Conservation (phyloP, 2,113 vertebrate genomes). For the Oreochromis aureus region DNA sequence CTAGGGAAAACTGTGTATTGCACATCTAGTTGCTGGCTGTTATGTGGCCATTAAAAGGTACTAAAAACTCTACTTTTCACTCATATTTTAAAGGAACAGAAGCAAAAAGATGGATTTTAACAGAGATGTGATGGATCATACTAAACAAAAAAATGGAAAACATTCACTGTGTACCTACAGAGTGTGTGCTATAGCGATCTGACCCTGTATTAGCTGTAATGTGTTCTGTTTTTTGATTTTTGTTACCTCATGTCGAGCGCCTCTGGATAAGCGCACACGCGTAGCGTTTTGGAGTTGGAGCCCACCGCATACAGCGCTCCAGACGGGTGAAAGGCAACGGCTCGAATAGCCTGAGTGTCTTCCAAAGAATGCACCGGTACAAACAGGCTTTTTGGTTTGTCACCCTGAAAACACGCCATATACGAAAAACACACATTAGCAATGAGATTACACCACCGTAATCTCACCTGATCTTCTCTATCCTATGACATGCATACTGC, state of each 20-base stretch:
- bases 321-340: conserved; percentile 94
- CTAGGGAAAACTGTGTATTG: not conserved
- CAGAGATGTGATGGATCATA: not conserved
- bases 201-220: not conserved
- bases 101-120: not conserved
- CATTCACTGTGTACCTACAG: not conserved
- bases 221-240: not conserved
- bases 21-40: not conserved
- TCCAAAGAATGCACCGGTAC: conserved; percentile 87
- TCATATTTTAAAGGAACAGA: not conserved
- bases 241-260: conserved; percentile 82
- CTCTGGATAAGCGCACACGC: conserved; percentile 95
- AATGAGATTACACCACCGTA: not conserved
- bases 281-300: conserved; percentile 95
- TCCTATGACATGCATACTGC: not conserved
- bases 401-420: conserved; percentile 64
- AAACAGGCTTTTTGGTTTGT: conserved; percentile 84
- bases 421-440: not conserved
- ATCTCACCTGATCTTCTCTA: not conserved
- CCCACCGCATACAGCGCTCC: conserved; percentile 91
- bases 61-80: not conserved
- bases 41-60: not conserved
- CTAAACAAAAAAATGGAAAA: not conserved
- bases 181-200: not conserved
- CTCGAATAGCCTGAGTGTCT: conserved; percentile 94